Evolutionary conservation across 2,888 invertebrate species (phyloP).

Genomic region (Altica lythri): DNA sequence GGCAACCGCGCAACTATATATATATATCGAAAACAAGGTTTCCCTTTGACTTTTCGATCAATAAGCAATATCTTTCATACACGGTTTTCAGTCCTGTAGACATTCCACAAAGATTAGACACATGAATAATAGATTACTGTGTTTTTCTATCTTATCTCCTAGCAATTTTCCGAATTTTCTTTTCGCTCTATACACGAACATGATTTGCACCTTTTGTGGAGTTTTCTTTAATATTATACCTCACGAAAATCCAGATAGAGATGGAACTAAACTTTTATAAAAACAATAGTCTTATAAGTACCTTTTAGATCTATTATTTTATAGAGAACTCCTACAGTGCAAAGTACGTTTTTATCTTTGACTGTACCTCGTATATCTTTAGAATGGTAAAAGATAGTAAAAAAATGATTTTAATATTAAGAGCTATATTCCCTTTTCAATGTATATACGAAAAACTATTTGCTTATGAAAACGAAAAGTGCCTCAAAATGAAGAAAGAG

Average conservation of each 20-base stretch:
- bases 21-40: constrained; percentile 29
- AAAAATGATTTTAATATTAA: too few relatives aligned
- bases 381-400: too few relatives aligned
- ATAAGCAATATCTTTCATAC: constrained; percentile 33
- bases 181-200: constrained; percentile 29
- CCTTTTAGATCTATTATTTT: too few relatives aligned
- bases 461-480: too few relatives aligned
- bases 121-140: constrained; percentile 31
- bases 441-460: too few relatives aligned
- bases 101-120: constrained; percentile 32
- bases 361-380: too few relatives aligned
- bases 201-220: constrained; percentile 34
- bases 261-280: constrained; percentile 5
- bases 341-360: too few relatives aligned
- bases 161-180: constrained; percentile 28
- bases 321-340: too few relatives aligned
- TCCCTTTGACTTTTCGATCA: constrained; percentile 28
- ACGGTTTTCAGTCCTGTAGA: constrained; percentile 26
- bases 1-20: constrained; percentile 20
- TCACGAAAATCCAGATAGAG: constrained; percentile 22
- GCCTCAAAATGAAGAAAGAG: too few relatives aligned
- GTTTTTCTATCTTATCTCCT: constrained; percentile 28
- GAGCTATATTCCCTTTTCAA: too few relatives aligned
- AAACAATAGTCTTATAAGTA: too few relatives aligned
- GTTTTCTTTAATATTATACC: constrained; percentile 33